These are phyloP conservation scores for Tylochromis polylepis DNA, from an alignment of 2,113 vertebrate genomes.

Conservation along the genomic window DNA sequence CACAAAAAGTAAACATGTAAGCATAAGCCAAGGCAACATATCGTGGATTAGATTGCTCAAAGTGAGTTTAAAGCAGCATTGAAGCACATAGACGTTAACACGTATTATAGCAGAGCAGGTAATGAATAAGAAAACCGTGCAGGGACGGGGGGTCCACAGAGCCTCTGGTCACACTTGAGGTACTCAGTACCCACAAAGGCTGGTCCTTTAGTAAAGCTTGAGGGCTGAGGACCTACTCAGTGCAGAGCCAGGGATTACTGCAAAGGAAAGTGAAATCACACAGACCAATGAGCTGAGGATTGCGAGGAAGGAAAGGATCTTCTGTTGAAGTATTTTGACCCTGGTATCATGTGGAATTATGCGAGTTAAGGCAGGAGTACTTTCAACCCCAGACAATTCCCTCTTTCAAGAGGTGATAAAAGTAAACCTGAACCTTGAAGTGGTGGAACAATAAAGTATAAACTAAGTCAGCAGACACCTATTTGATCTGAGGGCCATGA, in stretches of 20 bases:
- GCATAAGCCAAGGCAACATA: background rate
- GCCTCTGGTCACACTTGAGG: slow-evolving; percentile 74
- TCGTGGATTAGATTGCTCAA: background rate
- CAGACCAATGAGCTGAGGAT: slow-evolving; percentile 63
- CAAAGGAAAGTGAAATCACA: slow-evolving; percentile 89
- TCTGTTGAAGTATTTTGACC: background rate
- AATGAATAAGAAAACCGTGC: slow-evolving; percentile 50
- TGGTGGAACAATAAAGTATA: background rate
- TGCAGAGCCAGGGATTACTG: slow-evolving; percentile 99
- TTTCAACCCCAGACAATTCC: background rate
- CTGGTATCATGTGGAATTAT: background rate
- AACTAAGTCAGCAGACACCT: background rate
- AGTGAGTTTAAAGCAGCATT: slow-evolving; percentile 28
- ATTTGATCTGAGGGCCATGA: background rate
- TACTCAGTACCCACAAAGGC: slow-evolving; percentile 76
- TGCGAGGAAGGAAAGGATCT: background rate
- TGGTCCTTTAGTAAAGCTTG: slow-evolving; percentile 81
- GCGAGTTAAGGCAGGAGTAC: background rate
- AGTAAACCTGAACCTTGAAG: background rate
- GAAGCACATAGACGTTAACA: slow-evolving; percentile 32
- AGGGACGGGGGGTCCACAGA: slow-evolving; percentile 50
- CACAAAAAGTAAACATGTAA: background rate
- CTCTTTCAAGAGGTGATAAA: background rate
- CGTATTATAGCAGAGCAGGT: slow-evolving; percentile 44
- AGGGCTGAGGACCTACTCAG: slow-evolving; percentile 86